Conservation (phyloP, 2,797 vertebrate genomes). For the Dromococcyx pavoninus region DNA sequence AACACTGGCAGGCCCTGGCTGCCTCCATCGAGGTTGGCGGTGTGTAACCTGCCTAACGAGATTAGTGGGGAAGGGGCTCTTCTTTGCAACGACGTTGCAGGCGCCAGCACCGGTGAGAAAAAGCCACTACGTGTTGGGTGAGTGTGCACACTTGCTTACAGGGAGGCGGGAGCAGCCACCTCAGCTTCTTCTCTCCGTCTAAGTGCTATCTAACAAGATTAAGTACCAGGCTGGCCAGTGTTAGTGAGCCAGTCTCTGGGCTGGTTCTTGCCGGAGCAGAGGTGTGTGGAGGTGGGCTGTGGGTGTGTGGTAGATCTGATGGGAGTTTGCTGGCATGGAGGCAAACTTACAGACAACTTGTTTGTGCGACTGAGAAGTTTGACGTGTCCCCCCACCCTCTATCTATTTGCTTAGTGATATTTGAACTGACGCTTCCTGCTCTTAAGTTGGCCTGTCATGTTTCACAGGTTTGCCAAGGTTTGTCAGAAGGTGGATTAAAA, state of each 20-base stretch:
- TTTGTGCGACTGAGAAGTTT: background rate
- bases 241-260: background rate
- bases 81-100: conserved; percentile 19
- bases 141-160: conserved; percentile 17
- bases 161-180: conserved; percentile 58
- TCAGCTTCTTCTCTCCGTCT: conserved; percentile 30
- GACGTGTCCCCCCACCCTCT: background rate
- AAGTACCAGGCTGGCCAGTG: background rate
- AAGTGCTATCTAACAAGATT: conserved; percentile 56
- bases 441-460: background rate
- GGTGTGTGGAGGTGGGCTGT: background rate
- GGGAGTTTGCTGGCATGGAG: fast-evolving
- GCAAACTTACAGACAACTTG: background rate
- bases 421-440: background rate
- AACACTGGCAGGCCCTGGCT: conserved; percentile 62
- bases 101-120: conserved; percentile 28
- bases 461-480: conserved; percentile 41
- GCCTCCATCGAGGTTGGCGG: conserved; percentile 65
- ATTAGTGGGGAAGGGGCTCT: conserved; percentile 64
- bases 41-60: conserved; percentile 75
- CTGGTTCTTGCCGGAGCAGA: background rate
- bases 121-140: background rate
- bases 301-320: fast-evolving
- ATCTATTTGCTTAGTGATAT: background rate
- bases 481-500: background rate